These are phyloP conservation scores for Littorina saxatilis DNA, from an alignment of 1,140 invertebrate species.

Conservation along the genomic window DNA sequence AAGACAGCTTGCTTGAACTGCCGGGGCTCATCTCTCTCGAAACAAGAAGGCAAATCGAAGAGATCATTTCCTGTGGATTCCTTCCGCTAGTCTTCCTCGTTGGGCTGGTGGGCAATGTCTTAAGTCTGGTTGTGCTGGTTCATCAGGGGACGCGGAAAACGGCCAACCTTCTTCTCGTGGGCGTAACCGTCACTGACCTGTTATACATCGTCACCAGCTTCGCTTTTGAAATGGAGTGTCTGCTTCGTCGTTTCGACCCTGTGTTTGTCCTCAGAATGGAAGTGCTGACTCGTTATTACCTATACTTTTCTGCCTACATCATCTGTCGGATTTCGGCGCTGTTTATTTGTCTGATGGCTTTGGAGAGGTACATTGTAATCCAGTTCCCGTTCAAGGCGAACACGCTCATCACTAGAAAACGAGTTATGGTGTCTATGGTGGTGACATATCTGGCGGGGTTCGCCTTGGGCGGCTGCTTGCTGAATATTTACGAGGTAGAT, in stretches of 20 bases:
- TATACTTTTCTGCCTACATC: no score
- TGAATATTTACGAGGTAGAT: background rate
- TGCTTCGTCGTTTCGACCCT: background rate
- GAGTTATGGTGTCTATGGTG: background rate
- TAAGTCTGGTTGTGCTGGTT: constrained; percentile 17
- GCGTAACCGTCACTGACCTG: constrained; percentile 4
- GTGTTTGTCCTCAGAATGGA: no score
- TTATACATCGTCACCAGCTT: constrained; percentile 8
- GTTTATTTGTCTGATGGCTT: constrained; percentile 1
- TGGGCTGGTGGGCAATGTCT: constrained; percentile 19
- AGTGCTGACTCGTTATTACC: background rate
- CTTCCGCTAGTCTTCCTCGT: constrained; percentile 3
- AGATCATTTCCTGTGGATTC: constrained; percentile 30
- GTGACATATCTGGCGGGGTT: background rate
- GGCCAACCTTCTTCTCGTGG: constrained; percentile 28
- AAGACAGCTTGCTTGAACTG: no score
- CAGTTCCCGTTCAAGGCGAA: constrained; percentile 2
- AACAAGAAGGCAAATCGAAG: constrained; percentile 6
- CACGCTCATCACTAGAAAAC: background rate
- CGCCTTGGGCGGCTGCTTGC: background rate
- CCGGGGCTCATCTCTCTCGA: constrained; percentile 5
- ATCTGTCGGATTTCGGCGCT: background rate
- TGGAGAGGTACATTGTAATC: constrained; percentile 25
- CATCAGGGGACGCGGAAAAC: background rate
- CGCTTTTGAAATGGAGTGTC: background rate